Conservation (phyloP, 1,140 invertebrate species). For the Asbolus verrucosus region DNA sequence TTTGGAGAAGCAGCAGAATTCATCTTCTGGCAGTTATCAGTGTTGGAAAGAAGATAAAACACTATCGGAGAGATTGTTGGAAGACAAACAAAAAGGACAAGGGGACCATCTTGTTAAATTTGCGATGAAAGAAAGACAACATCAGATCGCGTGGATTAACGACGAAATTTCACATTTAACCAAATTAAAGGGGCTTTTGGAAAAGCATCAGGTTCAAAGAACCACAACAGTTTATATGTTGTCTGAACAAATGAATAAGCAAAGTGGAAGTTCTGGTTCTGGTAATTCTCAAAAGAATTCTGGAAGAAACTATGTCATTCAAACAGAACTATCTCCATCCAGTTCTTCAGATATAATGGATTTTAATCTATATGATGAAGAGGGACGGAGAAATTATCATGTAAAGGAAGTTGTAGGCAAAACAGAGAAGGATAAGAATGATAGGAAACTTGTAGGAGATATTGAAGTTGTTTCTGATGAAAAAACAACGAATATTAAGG, state of each 20-base stretch:
- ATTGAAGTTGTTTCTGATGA: constrained; percentile 49
- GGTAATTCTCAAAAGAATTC: constrained; percentile 8
- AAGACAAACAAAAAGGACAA: constrained; percentile 44
- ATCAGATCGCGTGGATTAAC: constrained; percentile 61
- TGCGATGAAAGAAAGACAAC: constrained; percentile 59
- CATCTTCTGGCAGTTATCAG: constrained; percentile 37
- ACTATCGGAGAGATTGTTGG: constrained; percentile 55
- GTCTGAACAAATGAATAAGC: background rate
- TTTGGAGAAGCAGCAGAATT: background rate
- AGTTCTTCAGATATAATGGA: background rate
- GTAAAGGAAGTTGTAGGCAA: constrained; percentile 4
- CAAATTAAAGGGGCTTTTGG: constrained; percentile 58
- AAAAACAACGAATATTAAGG: constrained; percentile 53
- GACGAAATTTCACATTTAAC: constrained; percentile 60
- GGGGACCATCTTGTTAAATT: constrained; percentile 57
- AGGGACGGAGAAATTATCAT: constrained; percentile 1
- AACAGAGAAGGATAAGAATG: background rate
- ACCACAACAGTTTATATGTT: constrained; percentile 55
- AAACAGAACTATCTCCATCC: constrained; percentile 45
- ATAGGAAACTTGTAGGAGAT: constrained; percentile 40
- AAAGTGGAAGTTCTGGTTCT: too few relatives aligned
- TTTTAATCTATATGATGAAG: constrained; percentile 1
- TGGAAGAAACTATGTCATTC: constrained; percentile 51
- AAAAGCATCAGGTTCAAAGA: constrained; percentile 51
- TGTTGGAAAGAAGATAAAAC: constrained; percentile 59